Base-by-base conservation (phyloP, 2,797 vertebrate genomes). In the Enteromius trimaculatus region DNA sequence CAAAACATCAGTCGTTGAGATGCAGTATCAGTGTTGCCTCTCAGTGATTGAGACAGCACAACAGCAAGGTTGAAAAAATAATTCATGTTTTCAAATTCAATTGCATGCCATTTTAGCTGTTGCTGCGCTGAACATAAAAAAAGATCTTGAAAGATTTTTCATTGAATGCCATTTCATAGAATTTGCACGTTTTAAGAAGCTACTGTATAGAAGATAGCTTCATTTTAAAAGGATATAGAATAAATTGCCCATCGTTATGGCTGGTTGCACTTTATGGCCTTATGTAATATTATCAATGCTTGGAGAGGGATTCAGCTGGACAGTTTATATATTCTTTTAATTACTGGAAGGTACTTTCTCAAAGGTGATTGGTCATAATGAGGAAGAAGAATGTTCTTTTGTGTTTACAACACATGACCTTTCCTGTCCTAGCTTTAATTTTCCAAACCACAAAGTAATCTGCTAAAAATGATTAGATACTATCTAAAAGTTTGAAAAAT, bases 401-500 rank as follows among this genome's bases (percentile, higher is more conserved):
- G 37, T 21, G 79, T 70, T 71, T 71, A 44, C 23, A 72, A 21
- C 19, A 62, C 9, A 23, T 29, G n/a, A 16, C 34, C 26, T 62
- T 71, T 47, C 23, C 51, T 58, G 37, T 21, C 62, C 21, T 17
- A 39, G 77, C 23, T 42, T 17, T 39, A 26, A 79, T 72, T 64
- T 64, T 74, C 16, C 14, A 23, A 49, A 8, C 39, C 19, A 21
- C 19, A 65, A 77, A 23, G 31, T 58, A 55, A 78, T 34, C 39
- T 71, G n/a, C 3, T 6, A 60, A 17, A 77, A 81, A 60, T 39
- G 21, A 44, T 4, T 2, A 60, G 79, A 39, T 55, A 47, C 68
- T 26, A 16, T 81, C 72, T 44, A 81, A 86, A 76, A 58, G 42
- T 55, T 75, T 79, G 51, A 49, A 55, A 83, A 77, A 82, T 58